Evolutionary conservation across 2,113 vertebrate genomes (phyloP), one percentile per base, ranked within the genome.

Genomic region (Gymnocephalus cernua): DNA sequence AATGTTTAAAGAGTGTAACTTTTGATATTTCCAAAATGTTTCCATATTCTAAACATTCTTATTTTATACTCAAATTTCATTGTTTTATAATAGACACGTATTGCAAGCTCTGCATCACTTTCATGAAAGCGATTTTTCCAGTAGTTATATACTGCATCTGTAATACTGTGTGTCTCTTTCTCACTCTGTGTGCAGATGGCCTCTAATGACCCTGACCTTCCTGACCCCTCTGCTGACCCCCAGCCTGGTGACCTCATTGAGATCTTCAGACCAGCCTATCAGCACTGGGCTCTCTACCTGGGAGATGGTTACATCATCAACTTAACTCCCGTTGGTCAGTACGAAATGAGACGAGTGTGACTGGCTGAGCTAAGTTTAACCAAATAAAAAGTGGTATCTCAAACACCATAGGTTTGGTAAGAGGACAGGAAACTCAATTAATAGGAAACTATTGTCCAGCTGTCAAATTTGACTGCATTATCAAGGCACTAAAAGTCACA

Each of bases 271-370:
- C 93, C 94, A 10, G 93, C 93, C 56, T 97, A 97, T 91, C 96
- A 98, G 90, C 97, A 99, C 89, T 99, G 98, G 97, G 97, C 97
- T 9, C 94, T 99, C 25, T 99, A 98, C 90, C 59, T 98, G 85
- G 97, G 97, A 73, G 96, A 98, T 0, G 97, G 97, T 41, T 99
- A 97, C 78, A 94, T 99, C 88, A 93, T 99, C 94, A 97, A 97
- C 25, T 87, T 98, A 59, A 96, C 96, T 0, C 96, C 97, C 14
- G 84, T 96, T 80, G 98, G 98, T 99, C 92, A 96, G 96, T 89
- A 56, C 68, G 25, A 74, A 35, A n/a, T 15, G 4, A 38, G 27
- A 50, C 5, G 21, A 14, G 38, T 66, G 9, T 21, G 41, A 70
- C 14, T 3, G 0, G 12, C 13, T 44, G 19, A 44, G 13, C 21